Conservation (phyloP, 2,797 vertebrate species). For the Nannoperca australis region DNA sequence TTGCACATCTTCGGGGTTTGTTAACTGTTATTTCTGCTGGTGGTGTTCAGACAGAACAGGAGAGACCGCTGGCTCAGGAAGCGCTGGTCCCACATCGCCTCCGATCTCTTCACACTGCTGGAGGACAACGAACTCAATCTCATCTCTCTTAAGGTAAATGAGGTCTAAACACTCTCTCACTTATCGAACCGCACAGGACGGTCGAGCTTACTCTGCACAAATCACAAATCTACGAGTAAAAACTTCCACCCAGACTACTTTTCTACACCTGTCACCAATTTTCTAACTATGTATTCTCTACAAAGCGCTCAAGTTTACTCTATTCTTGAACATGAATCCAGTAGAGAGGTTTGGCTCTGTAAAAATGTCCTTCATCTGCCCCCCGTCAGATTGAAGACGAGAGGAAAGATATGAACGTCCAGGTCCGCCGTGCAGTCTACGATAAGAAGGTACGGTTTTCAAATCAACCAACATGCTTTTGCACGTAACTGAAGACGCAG, state of each 20-base stretch:
- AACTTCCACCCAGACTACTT: background rate
- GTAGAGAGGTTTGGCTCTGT: background rate
- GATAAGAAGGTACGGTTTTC: conserved; percentile 90
- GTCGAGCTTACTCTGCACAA: background rate
- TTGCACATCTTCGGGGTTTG: background rate
- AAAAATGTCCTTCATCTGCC: background rate
- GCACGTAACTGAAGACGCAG: background rate
- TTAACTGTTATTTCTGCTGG: background rate
- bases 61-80: conserved; percentile 86
- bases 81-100: conserved; percentile 92
- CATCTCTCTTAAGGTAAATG: conserved; percentile 89
- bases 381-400: conserved; percentile 92
- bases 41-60: conserved; percentile 88
- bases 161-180: background rate
- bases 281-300: background rate
- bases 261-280: background rate
- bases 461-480: background rate
- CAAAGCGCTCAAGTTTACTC: background rate
- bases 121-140: conserved; percentile 87
- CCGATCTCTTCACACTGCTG: conserved; percentile 87
- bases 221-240: background rate
- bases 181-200: background rate
- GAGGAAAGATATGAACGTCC: conserved; percentile 84
- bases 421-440: conserved; percentile 90
- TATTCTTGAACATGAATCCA: background rate